Evolutionary conservation across 2,797 vertebrate genomes (phyloP), one percentile per base, ranked within the genome.

Genomic region (Rhinoraja longicauda): DNA sequence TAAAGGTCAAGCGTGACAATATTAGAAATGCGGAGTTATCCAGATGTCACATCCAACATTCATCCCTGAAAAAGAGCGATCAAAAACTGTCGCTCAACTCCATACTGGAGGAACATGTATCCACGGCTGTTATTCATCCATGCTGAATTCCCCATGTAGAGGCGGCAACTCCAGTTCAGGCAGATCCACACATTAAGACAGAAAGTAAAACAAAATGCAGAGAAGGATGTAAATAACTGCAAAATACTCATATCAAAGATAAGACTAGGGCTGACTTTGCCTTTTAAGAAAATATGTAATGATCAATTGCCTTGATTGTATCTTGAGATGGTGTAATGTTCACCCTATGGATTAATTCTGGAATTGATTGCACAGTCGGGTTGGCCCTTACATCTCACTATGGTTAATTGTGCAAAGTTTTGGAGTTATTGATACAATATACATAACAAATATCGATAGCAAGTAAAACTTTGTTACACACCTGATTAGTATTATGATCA

Each of bases 401-500:
- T 4, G 19, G 24, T 29, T 70, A 70, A 67, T 72, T 45, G 72
- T 90, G 2, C 32, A 24, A 10, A 9, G 2, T 32, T 90, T 72
- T 90, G 36, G 24, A 62, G 32, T n/a, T 62, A 90, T 90, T 17
- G 72, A 45, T 12, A 64, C 24, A 90, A 9, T 32, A 21, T 21
- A 39, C 7, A 7, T 24, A 39, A 90, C 36, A 45, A 91, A 73
- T 53, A 73, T 53, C 15, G 17, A 70, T 36, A 45, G 21, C 24
- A 24, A 73, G 72, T 73, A 73, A 72, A 91, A 70, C 9, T 39
- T 26, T 32, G 15, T 91, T 0, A 73, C 4, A 7, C 29, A 99
- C 99, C 97, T 99, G 98, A 94, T 96, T 96, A 73, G 98, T 99
- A 93, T 98, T 96, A 93, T 97, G 97, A 94, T 99, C 97, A 93